A percentile compares a stretch with the other conserved stretches of the same genome.
Evolutionary conservation across 2,888 invertebrate genomes (phyloP).

Genomic region (Noctua fimbriata): DNA sequence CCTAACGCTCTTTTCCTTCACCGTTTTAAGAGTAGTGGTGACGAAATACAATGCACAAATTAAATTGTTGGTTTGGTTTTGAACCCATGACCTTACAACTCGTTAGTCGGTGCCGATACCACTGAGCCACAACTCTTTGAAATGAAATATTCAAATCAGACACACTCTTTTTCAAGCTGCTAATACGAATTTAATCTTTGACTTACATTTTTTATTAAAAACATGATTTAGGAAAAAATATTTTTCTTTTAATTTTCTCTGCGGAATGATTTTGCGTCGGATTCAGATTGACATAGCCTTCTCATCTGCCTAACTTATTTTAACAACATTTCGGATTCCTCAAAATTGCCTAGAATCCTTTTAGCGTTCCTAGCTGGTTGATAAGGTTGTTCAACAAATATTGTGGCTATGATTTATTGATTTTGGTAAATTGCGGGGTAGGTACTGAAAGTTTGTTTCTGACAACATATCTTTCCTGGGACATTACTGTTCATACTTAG

Average conservation of each 20-base stretch:
- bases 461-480: not conserved
- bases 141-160: not conserved
- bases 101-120: not conserved
- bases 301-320: conserved; percentile 9
- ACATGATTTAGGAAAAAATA: not conserved
- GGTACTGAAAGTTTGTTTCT: not conserved
- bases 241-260: not conserved
- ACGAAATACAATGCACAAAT: too few species aligned
- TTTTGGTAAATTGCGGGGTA: conserved; percentile 2
- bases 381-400: conserved; percentile 14
- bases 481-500: not conserved
- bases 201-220: not conserved
- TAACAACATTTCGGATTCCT: conserved; percentile 16
- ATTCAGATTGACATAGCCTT: conserved; percentile 16
- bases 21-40: too few species aligned
- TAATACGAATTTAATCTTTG: not conserved
- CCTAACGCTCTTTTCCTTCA: not conserved
- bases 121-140: not conserved
- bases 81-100: too few species aligned
- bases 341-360: conserved; percentile 15
- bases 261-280: conserved; percentile 11
- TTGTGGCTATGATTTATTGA: conserved; percentile 26
- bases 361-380: not conserved
- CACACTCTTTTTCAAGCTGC: not conserved
- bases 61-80: too few species aligned